Conservation (phyloP, 2,888 invertebrate genomes). For the Synergus laeviventris region DNA sequence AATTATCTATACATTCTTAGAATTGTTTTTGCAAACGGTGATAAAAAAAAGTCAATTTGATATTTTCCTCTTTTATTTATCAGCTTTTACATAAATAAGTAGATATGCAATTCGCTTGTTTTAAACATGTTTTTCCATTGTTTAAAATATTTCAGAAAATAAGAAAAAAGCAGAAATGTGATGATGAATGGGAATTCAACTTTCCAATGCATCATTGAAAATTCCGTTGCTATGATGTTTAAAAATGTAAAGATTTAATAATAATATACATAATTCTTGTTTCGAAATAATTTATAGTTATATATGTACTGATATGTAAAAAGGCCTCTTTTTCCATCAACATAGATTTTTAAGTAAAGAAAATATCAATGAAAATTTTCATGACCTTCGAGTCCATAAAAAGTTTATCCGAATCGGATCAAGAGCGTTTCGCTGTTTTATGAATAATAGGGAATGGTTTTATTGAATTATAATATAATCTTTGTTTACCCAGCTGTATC, state of each 20-base stretch:
- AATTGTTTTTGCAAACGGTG: neutral
- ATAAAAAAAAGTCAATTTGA: neutral
- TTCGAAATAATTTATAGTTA: neutral
- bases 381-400: neutral
- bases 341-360: neutral
- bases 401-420: neutral
- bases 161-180: too few relatives aligned
- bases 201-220: too few relatives aligned
- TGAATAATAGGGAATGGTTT: neutral
- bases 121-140: neutral
- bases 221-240: too few relatives aligned
- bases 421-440: neutral
- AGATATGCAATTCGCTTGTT: neutral
- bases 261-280: neutral
- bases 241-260: too few relatives aligned
- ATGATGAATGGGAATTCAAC: too few relatives aligned
- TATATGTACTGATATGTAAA: too few relatives aligned
- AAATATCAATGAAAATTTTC: constrained; percentile 3
- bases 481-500: neutral
- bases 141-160: too few relatives aligned
- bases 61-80: neutral
- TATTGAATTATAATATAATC: neutral
- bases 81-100: neutral
- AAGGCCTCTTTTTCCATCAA: neutral
- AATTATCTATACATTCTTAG: neutral